phyloP scores from a whole-genome alignment of 2,113 vertebrate species.

The Recurvirostra avosetta region DNA sequence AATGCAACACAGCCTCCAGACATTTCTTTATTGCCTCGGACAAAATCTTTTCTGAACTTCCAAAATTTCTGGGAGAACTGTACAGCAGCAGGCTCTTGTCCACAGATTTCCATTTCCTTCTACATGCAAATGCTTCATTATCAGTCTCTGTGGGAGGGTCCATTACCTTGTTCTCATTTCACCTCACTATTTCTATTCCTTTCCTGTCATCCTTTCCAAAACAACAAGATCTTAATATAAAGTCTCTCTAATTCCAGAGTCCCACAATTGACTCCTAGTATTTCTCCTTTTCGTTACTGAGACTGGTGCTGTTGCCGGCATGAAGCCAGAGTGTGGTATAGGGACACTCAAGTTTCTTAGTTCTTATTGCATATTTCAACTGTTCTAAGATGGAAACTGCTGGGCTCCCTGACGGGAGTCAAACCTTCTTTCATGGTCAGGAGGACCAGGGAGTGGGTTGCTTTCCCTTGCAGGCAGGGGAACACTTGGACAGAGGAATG shows the following conservation, averaged over 20 bases:
- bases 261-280: neutral
- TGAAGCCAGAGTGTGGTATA: neutral
- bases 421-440: neutral
- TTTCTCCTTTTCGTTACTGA: neutral
- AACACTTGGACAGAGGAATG: neutral
- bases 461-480: neutral
- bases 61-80: neutral
- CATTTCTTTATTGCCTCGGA: neutral
- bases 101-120: constrained; percentile 6
- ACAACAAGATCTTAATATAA: neutral
- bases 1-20: constrained; percentile 10
- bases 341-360: neutral
- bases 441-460: neutral
- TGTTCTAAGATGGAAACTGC: neutral
- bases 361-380: neutral
- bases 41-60: constrained; percentile 16
- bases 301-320: neutral
- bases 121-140: neutral
- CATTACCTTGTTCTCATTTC: neutral
- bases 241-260: neutral
- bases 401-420: neutral
- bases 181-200: neutral
- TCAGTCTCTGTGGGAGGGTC: neutral
- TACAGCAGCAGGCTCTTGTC: neutral
- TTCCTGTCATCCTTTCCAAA: neutral